Conservation (phyloP, 2,113 vertebrate species). For the Harpagus bidentatus region DNA sequence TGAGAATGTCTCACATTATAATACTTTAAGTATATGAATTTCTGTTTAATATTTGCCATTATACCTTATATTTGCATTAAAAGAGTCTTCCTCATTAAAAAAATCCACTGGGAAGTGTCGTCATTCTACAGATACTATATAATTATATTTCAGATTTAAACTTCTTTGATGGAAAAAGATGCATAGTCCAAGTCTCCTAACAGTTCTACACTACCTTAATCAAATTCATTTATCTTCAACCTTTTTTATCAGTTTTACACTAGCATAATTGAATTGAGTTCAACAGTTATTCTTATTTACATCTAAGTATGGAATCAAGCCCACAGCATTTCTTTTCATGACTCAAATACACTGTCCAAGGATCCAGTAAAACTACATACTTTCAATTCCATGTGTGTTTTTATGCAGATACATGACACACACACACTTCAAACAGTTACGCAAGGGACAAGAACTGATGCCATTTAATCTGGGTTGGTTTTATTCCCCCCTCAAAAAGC, state of each 20-base stretch:
- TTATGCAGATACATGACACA: not conserved
- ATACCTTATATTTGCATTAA: not conserved
- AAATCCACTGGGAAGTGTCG: not conserved
- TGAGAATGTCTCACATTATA: not conserved
- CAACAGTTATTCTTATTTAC: not conserved
- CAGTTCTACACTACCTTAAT: not conserved
- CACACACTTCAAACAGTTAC: not conserved
- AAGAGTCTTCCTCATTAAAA: not conserved
- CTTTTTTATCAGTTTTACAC: not conserved
- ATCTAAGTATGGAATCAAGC: not conserved
- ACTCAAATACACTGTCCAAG: not conserved
- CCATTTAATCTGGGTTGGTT: not conserved
- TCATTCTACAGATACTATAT: not conserved
- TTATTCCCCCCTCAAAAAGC: not conserved
- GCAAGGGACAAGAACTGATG: not conserved
- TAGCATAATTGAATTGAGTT: not conserved
- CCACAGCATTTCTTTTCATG: not conserved
- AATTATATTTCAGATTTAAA: not conserved
- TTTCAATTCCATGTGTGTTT: not conserved
- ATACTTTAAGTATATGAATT: not conserved
- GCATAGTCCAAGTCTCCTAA: not conserved
- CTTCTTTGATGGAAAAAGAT: not conserved
- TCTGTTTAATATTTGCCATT: not conserved
- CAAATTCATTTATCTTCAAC: not conserved
- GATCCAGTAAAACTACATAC: not conserved